These are phyloP conservation scores for Zaprionus taronus DNA, from an alignment of 1,140 invertebrate genomes.

Conservation along the genomic window DNA sequence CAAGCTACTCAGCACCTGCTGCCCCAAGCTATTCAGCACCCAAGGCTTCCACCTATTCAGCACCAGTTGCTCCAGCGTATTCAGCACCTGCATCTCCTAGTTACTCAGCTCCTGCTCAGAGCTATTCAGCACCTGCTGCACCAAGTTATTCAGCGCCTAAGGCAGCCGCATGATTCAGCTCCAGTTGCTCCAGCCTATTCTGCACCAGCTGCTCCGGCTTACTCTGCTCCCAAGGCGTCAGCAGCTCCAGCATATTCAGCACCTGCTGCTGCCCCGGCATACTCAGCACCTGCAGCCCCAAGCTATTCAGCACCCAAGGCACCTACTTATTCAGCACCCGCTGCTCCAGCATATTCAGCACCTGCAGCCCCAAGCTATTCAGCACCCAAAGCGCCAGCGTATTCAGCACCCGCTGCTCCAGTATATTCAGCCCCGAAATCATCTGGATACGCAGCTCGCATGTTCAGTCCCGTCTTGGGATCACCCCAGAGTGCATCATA, in stretches of 20 bases:
- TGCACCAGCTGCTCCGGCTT: slow-evolving; percentile 43
- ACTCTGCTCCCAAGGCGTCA: slow-evolving; percentile 4
- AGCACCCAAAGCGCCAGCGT: slow-evolving; percentile 4
- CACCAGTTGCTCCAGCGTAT: too few species aligned
- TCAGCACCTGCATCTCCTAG: slow-evolving; percentile 32
- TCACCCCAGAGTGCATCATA: slow-evolving; percentile 30
- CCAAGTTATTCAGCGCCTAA: slow-evolving; percentile 2
- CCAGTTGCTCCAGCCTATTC: slow-evolving; percentile 34
- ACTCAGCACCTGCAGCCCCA: slow-evolving; percentile 15
- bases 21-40: background rate
- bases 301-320: slow-evolving; percentile 1
- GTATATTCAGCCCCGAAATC: slow-evolving; percentile 26
- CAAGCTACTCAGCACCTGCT: slow-evolving; percentile 35
- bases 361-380: slow-evolving; percentile 31
- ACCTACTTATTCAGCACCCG: slow-evolving; percentile 5
- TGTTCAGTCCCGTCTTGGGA: slow-evolving; percentile 37
- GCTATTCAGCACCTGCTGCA: slow-evolving; percentile 23
- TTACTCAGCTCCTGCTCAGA: slow-evolving; percentile 36
- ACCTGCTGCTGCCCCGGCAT: slow-evolving; percentile 30
- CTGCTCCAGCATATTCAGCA: slow-evolving; percentile 43
- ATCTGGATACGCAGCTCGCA: slow-evolving; percentile 40
- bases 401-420: slow-evolving; percentile 44
- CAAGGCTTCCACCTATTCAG: slow-evolving; percentile 32
- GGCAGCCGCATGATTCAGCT: slow-evolving; percentile 2
- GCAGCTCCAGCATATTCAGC: slow-evolving; percentile 30